Conservation (phyloP, 2,113 vertebrate genomes). For the Hymenochirus boettgeri region DNA sequence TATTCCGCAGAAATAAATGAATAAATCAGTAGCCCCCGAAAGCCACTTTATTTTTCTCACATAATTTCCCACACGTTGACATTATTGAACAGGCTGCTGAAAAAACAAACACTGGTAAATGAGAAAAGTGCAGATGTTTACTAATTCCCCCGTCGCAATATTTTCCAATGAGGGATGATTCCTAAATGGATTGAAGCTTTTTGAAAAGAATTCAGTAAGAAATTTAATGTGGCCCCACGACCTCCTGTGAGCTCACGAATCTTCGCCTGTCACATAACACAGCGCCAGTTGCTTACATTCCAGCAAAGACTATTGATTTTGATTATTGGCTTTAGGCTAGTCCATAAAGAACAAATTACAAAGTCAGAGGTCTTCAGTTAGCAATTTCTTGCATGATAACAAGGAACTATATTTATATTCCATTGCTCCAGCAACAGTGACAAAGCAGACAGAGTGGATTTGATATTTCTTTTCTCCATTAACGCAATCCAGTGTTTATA, state of each 20-base stretch:
- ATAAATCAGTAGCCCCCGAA: slow-evolving; percentile 56
- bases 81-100: slow-evolving; percentile 71
- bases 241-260: slow-evolving; percentile 74
- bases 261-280: slow-evolving; percentile 80
- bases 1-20: slow-evolving; percentile 70
- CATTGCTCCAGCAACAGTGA: not conserved
- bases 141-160: slow-evolving; percentile 67
- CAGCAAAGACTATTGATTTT: slow-evolving; percentile 84
- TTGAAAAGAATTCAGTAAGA: slow-evolving; percentile 75
- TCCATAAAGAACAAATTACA: slow-evolving; percentile 89
- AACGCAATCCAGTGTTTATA: not conserved
- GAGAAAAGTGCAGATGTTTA: slow-evolving; percentile 64
- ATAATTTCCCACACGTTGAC: slow-evolving; percentile 70
- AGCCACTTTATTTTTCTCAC: slow-evolving; percentile 71
- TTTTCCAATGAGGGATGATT: slow-evolving; percentile 72
- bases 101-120: slow-evolving; percentile 80
- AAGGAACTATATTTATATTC: slow-evolving; percentile 52
- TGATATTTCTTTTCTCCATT: no score
- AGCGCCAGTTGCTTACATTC: slow-evolving; percentile 76
- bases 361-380: slow-evolving; percentile 80
- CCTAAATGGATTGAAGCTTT: slow-evolving; percentile 76
- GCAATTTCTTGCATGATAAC: slow-evolving; percentile 80
- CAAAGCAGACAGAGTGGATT: not conserved
- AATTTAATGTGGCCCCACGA: slow-evolving; percentile 77
- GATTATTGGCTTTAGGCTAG: slow-evolving; percentile 82